Evolutionary conservation across 1,140 invertebrate genomes (phyloP).

Genomic region (Heterodera schachtii): DNA sequence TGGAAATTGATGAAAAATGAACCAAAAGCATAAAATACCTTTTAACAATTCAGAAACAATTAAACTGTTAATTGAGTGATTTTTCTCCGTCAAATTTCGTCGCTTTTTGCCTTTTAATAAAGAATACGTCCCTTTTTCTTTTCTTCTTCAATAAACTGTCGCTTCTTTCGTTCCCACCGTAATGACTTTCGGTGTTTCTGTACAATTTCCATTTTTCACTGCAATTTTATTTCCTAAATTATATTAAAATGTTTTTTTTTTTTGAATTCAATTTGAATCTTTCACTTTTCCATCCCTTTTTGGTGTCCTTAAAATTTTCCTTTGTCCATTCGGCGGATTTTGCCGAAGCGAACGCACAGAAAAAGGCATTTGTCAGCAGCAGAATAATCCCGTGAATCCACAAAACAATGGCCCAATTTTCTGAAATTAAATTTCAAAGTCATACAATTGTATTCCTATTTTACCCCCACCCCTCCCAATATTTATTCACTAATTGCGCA

Average conservation of each 20-base stretch:
- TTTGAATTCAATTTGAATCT: not conserved
- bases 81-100: too few species aligned
- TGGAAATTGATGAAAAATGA: too few species aligned
- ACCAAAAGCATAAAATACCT: too few species aligned
- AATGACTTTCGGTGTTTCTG: not conserved
- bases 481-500: not conserved
- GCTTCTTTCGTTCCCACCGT: not conserved
- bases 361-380: constrained; percentile 54
- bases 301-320: constrained; percentile 36
- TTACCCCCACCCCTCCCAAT: too few species aligned
- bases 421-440: constrained; percentile 45
- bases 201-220: not conserved
- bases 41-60: too few species aligned
- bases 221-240: not conserved
- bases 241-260: not conserved
- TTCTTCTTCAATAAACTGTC: not conserved
- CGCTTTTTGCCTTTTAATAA: not conserved
- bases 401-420: constrained; percentile 56
- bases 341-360: constrained; percentile 60
- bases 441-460: too few species aligned
- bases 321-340: constrained; percentile 62
- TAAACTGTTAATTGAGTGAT: too few species aligned
- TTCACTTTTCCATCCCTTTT: constrained; percentile 1
- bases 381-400: constrained; percentile 60
- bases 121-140: not conserved